Percentiles rank a stretch among this genome's conserved stretches.
These are phyloP conservation scores for Drosophila triauraria DNA, from an alignment of 1,140 invertebrate species.

Conservation along the genomic window DNA sequence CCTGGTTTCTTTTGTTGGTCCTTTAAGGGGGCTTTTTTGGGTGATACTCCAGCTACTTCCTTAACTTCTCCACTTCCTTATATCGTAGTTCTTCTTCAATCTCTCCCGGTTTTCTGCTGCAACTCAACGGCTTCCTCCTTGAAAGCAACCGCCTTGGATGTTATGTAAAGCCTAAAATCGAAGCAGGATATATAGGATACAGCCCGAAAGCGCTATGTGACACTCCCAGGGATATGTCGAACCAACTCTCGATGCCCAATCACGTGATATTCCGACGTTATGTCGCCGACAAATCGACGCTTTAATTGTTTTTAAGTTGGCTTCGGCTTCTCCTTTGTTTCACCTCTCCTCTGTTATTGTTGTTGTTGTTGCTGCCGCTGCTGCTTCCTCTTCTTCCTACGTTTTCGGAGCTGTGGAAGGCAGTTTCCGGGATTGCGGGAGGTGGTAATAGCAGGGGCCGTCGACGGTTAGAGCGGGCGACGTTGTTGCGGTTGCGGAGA, in stretches of 20 bases:
- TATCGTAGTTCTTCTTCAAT: not conserved
- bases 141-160: slow-evolving; percentile 11
- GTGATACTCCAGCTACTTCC: not conserved
- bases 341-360: slow-evolving; percentile 55
- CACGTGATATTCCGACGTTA: slow-evolving; percentile 40
- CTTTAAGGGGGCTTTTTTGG: not conserved
- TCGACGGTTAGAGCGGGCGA: slow-evolving; percentile 8
- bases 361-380: slow-evolving; percentile 17
- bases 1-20: not conserved
- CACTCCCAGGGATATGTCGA: not conserved
- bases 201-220: not conserved
- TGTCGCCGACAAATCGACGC: slow-evolving; percentile 36
- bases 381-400: slow-evolving; percentile 46
- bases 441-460: not conserved
- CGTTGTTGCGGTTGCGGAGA: slow-evolving; percentile 27
- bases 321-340: slow-evolving; percentile 72
- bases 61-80: slow-evolving; percentile 4
- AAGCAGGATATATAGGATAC: slow-evolving; percentile 22
- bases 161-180: slow-evolving; percentile 59
- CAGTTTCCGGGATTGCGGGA: slow-evolving; percentile 4
- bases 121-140: slow-evolving; percentile 9
- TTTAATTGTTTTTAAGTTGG: slow-evolving; percentile 62
- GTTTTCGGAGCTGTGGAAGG: slow-evolving; percentile 1
- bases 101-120: not conserved
- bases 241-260: slow-evolving; percentile 11